Base-by-base conservation (phyloP, 2,797 vertebrate genomes). In the Diglossa cyanea region DNA sequence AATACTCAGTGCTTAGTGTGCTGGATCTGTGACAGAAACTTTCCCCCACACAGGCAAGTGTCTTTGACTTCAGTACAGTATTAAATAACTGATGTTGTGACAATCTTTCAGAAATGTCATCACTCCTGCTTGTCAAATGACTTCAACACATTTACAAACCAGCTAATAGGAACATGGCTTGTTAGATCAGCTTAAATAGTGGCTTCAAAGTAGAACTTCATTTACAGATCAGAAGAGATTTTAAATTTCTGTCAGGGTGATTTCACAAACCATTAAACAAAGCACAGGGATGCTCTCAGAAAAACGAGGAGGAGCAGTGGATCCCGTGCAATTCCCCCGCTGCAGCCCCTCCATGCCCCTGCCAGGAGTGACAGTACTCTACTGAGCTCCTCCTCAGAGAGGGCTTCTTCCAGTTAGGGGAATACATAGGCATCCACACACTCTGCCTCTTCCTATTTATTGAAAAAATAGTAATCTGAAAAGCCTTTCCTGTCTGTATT, bases 361-460 rank as follows among this genome's bases (percentile, higher is more conserved):
- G 54, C 72, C 24, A 6, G 61, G 71, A 89, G 50, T 63, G 83
- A 79, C 55, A 73, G 83, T 18, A 11, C 63, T 54, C 72, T 72
- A 73, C 73, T 76, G 40, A 95, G 86, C 83, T 51, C 51, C 84
- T 93, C 39, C 85, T 44, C 20, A 4, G 26, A 60, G 31, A 93
- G 12, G 20, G 31, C 67, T 68, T 70, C 88, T 95, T 94, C 71
- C 81, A 61, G 19, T 47, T n/a, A 79, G 54, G 51, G 88, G 94
- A 84, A 63, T 62, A 90, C 16, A 12, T 24, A 79, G 70, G 86
- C 92, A 93, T 75, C 48, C 30, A 47, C 20, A 42, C 30, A 57
- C 42, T 70, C 86, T 90, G 88, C 28, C 44, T 92, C 87, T 93
- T 93, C 61, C 83, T 81, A 81, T 89, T 85, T 85, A 93, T 79